Evolutionary conservation across 2,113 vertebrate species (phyloP).

Genomic region (Scatophagus argus): DNA sequence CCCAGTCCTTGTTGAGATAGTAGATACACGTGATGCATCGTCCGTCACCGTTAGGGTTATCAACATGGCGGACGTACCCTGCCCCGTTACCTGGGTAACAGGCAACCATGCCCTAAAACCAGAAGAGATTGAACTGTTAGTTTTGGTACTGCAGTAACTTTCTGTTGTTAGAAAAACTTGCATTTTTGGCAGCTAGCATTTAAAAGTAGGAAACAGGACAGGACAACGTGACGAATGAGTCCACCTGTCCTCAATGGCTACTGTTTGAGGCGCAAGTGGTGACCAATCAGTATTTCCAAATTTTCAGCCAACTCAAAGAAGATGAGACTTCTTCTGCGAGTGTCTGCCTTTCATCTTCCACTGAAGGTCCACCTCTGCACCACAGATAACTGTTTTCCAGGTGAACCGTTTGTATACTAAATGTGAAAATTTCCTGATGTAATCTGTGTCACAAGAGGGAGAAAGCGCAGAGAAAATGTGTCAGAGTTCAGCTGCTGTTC

Average conservation of each 20-base stretch:
- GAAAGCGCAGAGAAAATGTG: constrained; percentile 41
- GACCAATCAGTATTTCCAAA: background rate
- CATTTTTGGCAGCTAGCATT: background rate
- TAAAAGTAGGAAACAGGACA: too few relatives aligned
- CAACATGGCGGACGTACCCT: constrained; percentile 92
- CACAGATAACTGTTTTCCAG: background rate
- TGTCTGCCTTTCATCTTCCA: background rate
- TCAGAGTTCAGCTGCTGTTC: constrained; percentile 56
- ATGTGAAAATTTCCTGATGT: background rate
- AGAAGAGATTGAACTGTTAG: constrained; percentile 21
- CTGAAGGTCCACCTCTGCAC: too few relatives aligned
- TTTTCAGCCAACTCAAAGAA: background rate
- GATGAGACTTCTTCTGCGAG: background rate
- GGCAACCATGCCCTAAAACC: constrained; percentile 91
- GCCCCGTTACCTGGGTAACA: constrained; percentile 93
- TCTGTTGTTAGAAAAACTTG: background rate
- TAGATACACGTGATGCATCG: constrained; percentile 96
- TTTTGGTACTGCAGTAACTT: background rate
- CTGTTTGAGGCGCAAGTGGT: background rate
- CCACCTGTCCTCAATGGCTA: too few relatives aligned
- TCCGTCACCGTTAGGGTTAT: constrained; percentile 93
- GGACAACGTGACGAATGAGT: too few relatives aligned
- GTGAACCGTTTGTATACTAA: background rate
- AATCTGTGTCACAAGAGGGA: constrained; percentile 11
- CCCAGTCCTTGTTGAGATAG: constrained; percentile 95